Evolutionary conservation across 2,113 vertebrate species (phyloP).

Genomic region (Arizona elegans): DNA sequence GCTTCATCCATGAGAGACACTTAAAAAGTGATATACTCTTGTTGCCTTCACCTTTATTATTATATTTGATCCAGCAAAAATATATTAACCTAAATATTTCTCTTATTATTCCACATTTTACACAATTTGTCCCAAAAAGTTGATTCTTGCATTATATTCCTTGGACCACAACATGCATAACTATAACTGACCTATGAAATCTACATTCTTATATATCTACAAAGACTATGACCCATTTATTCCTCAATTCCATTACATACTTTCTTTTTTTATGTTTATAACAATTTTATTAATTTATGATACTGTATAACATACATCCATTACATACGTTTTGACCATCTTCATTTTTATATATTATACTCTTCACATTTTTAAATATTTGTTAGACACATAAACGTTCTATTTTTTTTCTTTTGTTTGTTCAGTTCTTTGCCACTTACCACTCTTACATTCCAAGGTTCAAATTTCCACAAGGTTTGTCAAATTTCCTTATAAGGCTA

Average conservation of each 20-base stretch:
- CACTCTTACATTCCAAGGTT: background rate
- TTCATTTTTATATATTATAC: background rate
- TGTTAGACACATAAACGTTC: background rate
- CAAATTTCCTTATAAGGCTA: background rate
- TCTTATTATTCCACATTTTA: background rate
- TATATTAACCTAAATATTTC: background rate
- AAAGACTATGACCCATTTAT: background rate
- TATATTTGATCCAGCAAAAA: background rate
- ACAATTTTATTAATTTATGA: no score
- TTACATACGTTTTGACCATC: background rate
- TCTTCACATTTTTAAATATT: background rate
- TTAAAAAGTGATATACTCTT: background rate
- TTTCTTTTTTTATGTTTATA: no score
- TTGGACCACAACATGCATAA: background rate
- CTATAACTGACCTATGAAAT: background rate
- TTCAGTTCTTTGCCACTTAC: background rate
- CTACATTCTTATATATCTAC: background rate
- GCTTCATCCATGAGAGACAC: background rate
- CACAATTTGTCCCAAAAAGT: background rate
- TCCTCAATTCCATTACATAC: background rate
- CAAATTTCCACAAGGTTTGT: background rate
- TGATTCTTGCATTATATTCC: background rate
- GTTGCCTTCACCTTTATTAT: background rate
- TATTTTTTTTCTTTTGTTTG: background rate
- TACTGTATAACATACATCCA: no score